Conservation (phyloP, 2,113 vertebrate species). For the Prolemur simus region DNA sequence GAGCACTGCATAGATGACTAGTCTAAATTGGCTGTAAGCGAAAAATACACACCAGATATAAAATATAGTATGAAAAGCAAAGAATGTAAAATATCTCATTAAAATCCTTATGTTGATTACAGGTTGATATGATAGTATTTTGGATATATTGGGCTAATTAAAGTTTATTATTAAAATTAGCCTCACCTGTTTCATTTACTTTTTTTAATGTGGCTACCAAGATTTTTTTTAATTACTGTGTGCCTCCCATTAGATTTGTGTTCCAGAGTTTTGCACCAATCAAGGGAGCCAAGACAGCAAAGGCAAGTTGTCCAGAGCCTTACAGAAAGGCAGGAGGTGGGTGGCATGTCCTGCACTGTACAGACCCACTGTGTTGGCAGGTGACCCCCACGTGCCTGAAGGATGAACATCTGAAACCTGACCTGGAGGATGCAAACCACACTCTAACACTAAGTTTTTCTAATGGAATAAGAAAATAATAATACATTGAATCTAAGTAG, state of each 20-base stretch:
- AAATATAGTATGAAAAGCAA: background rate
- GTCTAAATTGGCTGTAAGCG: background rate
- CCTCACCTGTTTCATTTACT: background rate
- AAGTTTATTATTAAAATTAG: background rate
- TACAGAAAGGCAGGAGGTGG: background rate
- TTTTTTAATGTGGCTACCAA: background rate
- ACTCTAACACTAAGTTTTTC: background rate
- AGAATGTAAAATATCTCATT: background rate
- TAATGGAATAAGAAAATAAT: background rate
- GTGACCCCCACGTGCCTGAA: background rate
- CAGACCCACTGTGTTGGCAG: background rate
- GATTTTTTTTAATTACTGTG: background rate
- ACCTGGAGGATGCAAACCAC: background rate
- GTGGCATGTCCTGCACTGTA: fast-evolving
- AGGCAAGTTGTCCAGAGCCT: background rate
- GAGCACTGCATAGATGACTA: background rate
- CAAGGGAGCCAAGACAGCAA: background rate
- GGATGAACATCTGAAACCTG: background rate
- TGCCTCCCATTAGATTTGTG: background rate
- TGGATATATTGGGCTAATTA: background rate
- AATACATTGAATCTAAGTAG: background rate
- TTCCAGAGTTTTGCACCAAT: background rate
- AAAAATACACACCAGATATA: background rate
- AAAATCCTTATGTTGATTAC: background rate
- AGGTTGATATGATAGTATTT: background rate